phyloP scores from a whole-genome alignment of 30 jellyfish, hydroid and myxozoan genomes.

The Hydra vulgaris region DNA sequence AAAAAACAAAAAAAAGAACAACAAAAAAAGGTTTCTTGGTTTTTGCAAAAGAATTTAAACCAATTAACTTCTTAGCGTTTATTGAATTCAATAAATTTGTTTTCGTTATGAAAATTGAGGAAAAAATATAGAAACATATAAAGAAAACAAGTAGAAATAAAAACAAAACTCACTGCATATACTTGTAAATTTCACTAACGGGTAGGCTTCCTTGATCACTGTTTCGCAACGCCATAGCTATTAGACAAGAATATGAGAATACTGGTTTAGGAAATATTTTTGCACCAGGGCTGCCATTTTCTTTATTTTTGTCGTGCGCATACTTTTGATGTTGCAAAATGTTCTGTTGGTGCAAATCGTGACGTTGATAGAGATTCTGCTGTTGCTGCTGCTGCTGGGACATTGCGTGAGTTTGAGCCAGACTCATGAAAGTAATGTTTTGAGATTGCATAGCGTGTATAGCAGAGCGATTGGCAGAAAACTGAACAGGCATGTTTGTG shows the following conservation, averaged over 20 bases:
- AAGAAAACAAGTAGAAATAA: no score
- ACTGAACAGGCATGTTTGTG: constrained; percentile 84
- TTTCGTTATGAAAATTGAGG: no score
- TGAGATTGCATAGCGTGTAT: constrained; percentile 25
- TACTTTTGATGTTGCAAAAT: constrained; percentile 12
- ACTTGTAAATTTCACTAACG: constrained; percentile 93
- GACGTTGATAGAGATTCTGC: constrained; percentile 10
- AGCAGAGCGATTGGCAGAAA: constrained; percentile 37
- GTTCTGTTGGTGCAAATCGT: constrained; percentile 17
- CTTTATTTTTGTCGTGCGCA: constrained; percentile 49
- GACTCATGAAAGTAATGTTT: constrained; percentile 16
- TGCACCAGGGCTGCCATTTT: constrained; percentile 65
- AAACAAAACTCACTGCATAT: constrained; percentile 74
- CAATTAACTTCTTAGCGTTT: no score
- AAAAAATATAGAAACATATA: no score
- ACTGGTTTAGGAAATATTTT: constrained; percentile 94
- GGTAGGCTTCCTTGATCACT: constrained; percentile 95
- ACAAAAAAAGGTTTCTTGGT: no score
- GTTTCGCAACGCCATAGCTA: constrained; percentile 91
- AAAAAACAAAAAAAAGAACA: no score
- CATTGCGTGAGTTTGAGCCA: constrained; percentile 12
- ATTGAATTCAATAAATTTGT: no score
- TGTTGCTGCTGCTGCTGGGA: constrained; percentile 22
- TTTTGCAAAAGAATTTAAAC: no score
- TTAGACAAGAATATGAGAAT: constrained; percentile 86